Conservation (phyloP, 2,888 invertebrate genomes). For the Ormyrus nitidulus region DNA sequence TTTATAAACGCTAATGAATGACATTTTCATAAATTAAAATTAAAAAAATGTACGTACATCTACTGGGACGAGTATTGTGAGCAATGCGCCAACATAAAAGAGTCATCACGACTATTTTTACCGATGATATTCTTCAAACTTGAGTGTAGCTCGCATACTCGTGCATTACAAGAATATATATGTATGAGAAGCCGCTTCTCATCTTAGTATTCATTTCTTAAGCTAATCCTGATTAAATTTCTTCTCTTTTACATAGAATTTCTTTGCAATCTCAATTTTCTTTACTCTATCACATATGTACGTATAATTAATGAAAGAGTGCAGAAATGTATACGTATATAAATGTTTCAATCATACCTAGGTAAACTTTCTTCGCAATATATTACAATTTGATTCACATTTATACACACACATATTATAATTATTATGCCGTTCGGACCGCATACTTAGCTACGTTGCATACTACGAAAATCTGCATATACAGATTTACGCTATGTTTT, state of each 20-base stretch:
- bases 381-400: conserved; percentile 72
- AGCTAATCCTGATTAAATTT: conserved; percentile 58
- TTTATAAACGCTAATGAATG: conserved; percentile 54
- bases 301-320: conserved; percentile 23
- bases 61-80: neutral
- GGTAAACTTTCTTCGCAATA: conserved; percentile 62
- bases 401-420: conserved; percentile 68
- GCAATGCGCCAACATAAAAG: conserved; percentile 36
- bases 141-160: conserved; percentile 37
- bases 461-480: conserved; percentile 53
- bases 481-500: conserved; percentile 53
- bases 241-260: conserved; percentile 34
- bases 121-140: conserved; percentile 27
- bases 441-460: conserved; percentile 46
- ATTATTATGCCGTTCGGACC: conserved; percentile 54
- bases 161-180: conserved; percentile 62
- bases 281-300: conserved; percentile 38
- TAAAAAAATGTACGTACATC: conserved; percentile 37
- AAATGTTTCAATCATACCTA: conserved; percentile 49
- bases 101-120: conserved; percentile 15
- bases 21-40: conserved; percentile 53
- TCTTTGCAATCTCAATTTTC: conserved; percentile 45
- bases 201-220: conserved; percentile 53
- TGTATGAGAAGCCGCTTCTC: conserved; percentile 30
- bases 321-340: conserved; percentile 50